Percentiles rank a stretch among this genome's conserved stretches.
Evolutionary conservation across 2,113 vertebrate genomes (phyloP).

Genomic region (Chrysochloris asiatica): DNA sequence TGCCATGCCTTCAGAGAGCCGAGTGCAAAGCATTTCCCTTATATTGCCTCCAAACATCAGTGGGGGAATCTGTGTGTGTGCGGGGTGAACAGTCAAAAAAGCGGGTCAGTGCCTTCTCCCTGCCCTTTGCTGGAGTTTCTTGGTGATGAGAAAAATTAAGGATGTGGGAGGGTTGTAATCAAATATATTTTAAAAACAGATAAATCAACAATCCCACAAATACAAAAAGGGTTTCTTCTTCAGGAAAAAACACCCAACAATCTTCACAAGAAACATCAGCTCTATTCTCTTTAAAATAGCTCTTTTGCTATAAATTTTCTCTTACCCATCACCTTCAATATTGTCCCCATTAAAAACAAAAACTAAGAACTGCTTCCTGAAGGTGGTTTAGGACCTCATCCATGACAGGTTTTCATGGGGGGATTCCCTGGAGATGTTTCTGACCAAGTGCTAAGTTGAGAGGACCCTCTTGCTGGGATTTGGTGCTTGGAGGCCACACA

Average conservation of each 20-base stretch:
- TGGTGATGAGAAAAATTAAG: not conserved
- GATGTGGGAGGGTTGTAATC: not conserved
- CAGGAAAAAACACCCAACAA: not conserved
- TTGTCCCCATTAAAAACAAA: too few relatives aligned
- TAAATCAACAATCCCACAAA: too few relatives aligned
- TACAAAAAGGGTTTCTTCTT: not conserved
- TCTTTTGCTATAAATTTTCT: too few relatives aligned
- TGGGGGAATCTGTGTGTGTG: not conserved
- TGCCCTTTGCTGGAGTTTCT: not conserved
- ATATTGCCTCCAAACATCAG: too few relatives aligned
- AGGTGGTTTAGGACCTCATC: not conserved
- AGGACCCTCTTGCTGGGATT: not conserved
- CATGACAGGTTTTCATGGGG: not conserved
- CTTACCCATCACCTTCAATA: not conserved
- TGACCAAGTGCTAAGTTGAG: too few relatives aligned
- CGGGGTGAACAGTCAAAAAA: not conserved
- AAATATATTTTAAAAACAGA: not conserved
- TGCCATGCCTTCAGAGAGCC: not conserved
- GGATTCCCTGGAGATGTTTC: accelerated
- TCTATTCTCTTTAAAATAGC: not conserved
- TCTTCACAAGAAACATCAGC: not conserved
- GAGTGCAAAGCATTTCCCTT: too few relatives aligned
- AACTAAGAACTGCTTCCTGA: not conserved
- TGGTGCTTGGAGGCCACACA: not conserved
- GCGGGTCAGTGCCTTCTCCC: not conserved